A percentile compares a stretch with the other conserved stretches of the same genome.
These are phyloP conservation scores for Timema podura DNA, from an alignment of 2,888 invertebrate species.

Conservation along the genomic window DNA sequence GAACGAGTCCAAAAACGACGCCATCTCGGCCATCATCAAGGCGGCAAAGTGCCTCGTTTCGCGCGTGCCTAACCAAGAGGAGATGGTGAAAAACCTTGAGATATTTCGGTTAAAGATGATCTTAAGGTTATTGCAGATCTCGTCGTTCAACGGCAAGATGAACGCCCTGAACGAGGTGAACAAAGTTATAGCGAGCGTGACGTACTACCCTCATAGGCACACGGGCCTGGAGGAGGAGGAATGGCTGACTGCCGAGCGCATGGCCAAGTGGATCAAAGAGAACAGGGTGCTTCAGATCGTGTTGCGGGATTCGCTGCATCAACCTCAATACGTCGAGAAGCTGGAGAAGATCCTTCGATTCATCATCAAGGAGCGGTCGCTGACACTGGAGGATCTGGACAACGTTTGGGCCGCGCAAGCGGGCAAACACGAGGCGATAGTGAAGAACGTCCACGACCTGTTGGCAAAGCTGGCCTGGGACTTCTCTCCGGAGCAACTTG, in stretches of 20 bases:
- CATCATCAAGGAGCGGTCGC: conserved; percentile 88
- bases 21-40: conserved; percentile 90
- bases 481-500: conserved; percentile 94
- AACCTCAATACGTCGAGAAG: conserved; percentile 96
- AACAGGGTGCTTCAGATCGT: conserved; percentile 94
- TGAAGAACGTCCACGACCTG: conserved; percentile 95
- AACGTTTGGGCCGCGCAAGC: conserved; percentile 96
- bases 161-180: conserved; percentile 97
- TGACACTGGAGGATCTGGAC: conserved; percentile 87
- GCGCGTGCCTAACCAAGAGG: conserved; percentile 80
- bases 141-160: conserved; percentile 99
- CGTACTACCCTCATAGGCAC: conserved; percentile 79
- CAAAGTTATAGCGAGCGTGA: conserved; percentile 88
- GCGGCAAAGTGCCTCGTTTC: conserved; percentile 85
- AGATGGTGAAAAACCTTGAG: conserved; percentile 75
- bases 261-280: conserved; percentile 95
- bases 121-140: conserved; percentile 83
- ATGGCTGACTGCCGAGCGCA: conserved; percentile 89
- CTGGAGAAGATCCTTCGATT: conserved; percentile 96
- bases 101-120: conserved; percentile 97
- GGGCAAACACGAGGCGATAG: conserved; percentile 97
- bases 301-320: conserved; percentile 90
- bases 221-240: conserved; percentile 74
- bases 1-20: conserved; percentile 93
- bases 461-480: conserved; percentile 97